phyloP scores from a whole-genome alignment of 2,888 invertebrate genomes.

The Ennomos erosarius region DNA sequence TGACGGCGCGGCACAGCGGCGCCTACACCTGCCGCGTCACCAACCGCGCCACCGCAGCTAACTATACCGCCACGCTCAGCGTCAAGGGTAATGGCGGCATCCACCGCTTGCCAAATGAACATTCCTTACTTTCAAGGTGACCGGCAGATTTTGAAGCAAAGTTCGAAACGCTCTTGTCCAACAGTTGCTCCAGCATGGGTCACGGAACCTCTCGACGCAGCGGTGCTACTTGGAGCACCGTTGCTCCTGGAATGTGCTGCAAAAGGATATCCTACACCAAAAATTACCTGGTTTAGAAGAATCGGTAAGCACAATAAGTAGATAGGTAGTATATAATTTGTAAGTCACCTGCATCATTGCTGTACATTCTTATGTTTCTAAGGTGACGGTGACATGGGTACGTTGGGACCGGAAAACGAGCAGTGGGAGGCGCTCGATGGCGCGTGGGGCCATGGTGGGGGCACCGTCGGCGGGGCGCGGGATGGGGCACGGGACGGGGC shows the following conservation, averaged over 20 bases:
- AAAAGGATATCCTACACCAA: constrained; percentile 89
- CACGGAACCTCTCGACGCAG: constrained; percentile 88
- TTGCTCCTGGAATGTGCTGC: constrained; percentile 90
- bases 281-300: constrained; percentile 87
- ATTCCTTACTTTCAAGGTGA: too few relatives aligned
- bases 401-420: constrained; percentile 45
- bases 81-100: constrained; percentile 85
- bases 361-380: too few relatives aligned
- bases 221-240: constrained; percentile 88
- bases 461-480: constrained; percentile 85
- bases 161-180: too few relatives aligned
- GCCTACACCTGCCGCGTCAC: constrained; percentile 89
- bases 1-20: constrained; percentile 88
- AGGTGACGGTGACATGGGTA: too few relatives aligned
- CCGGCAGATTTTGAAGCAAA: too few relatives aligned
- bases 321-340: too few relatives aligned
- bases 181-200: constrained; percentile 90
- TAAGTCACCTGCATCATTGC: too few relatives aligned
- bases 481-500: constrained; percentile 84
- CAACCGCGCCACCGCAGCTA: constrained; percentile 88
- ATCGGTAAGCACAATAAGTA: constrained; percentile 46
- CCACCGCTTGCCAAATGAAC: neutral
- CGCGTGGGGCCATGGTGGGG: constrained; percentile 34
- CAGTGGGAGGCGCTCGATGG: constrained; percentile 48
- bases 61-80: constrained; percentile 87